phyloP scores from a whole-genome alignment of 2,113 vertebrate species.

The Sigmodon hispidus region DNA sequence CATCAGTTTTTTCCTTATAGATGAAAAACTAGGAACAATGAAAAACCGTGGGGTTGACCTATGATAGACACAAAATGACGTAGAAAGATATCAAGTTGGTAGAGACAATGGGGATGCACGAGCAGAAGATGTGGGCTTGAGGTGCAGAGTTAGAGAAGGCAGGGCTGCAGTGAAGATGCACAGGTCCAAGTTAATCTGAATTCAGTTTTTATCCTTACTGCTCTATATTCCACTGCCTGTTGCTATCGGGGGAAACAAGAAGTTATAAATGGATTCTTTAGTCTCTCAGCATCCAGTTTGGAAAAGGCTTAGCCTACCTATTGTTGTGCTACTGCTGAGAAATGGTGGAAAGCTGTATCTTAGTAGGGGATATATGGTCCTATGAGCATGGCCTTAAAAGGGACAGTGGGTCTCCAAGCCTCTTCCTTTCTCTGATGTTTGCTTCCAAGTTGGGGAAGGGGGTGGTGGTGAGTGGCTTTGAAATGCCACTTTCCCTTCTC shows the following conservation, averaged over 20 bases:
- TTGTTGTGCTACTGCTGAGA: neutral
- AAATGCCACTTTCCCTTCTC: too few relatives aligned
- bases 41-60: neutral
- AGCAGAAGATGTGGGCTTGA: neutral
- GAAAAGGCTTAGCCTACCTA: neutral
- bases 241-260: neutral
- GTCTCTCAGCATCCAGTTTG: neutral
- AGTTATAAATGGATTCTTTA: neutral
- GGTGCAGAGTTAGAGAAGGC: neutral
- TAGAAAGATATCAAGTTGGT: neutral
- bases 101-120: neutral
- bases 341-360: neutral
- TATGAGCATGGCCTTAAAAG: accelerated
- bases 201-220: neutral
- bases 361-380: too few relatives aligned
- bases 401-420: neutral
- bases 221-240: neutral
- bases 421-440: neutral
- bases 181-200: neutral
- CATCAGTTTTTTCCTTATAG: neutral
- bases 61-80: neutral
- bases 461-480: neutral
- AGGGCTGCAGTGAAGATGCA: neutral
- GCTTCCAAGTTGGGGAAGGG: neutral
- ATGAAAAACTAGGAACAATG: neutral